Conservation (phyloP, 2,113 vertebrate genomes). For the Misgurnus anguillicaudatus region DNA sequence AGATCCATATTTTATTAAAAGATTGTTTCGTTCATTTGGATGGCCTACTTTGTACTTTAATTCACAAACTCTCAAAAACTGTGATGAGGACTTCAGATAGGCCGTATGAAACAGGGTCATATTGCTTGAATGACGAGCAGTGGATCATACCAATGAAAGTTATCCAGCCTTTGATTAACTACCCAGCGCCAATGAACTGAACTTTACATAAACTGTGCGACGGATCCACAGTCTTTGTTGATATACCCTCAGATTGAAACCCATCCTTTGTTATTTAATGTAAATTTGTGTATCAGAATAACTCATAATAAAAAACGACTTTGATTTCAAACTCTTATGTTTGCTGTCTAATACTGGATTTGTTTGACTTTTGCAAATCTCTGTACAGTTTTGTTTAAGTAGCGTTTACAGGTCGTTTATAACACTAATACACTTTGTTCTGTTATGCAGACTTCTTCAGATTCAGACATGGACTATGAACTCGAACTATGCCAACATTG, state of each 20-base stretch:
- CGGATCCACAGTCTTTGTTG: conserved; percentile 3
- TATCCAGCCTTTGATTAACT: conserved; percentile 32
- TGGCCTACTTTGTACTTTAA: conserved; percentile 16
- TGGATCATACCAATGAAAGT: conserved; percentile 21
- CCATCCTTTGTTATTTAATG: conserved; percentile 40
- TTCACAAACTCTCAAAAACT: neutral
- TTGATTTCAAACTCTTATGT: conserved; percentile 27
- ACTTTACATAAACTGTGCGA: neutral
- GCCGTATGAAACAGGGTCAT: neutral
- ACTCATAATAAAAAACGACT: conserved; percentile 16
- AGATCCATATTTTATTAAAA: conserved; percentile 32
- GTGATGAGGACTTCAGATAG: neutral
- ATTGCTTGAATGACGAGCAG: neutral
- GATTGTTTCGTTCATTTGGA: neutral
- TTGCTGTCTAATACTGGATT: conserved; percentile 37
- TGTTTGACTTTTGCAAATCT: conserved; percentile 2
- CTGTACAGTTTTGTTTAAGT: conserved; percentile 36
- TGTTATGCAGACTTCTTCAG: neutral
- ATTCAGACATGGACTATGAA: conserved; percentile 11
- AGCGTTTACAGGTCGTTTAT: conserved; percentile 25
- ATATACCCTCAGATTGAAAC: neutral
- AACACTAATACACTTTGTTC: conserved; percentile 20
- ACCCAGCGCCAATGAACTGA: neutral
- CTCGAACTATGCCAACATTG: conserved; percentile 29
- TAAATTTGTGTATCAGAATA: conserved; percentile 28